Conservation (phyloP, 2,113 vertebrate species). For the Lethenteron reissneri region DNA sequence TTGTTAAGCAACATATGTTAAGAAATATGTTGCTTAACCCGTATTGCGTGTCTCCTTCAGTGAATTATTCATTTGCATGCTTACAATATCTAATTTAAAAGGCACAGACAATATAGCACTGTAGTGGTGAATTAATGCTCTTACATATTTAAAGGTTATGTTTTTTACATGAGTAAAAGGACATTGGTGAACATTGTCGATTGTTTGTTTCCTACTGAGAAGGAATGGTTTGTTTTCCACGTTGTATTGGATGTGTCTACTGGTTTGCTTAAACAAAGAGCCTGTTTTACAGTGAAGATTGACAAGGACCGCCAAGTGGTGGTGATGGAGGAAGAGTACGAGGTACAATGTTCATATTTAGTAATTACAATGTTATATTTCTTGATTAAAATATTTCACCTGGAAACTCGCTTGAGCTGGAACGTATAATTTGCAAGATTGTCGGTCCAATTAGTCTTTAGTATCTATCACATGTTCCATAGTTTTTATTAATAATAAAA, state of each 20-base stretch:
- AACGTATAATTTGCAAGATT: no score
- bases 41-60: no score
- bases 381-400: background rate
- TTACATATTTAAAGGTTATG: no score
- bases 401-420: background rate
- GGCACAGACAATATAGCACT: no score
- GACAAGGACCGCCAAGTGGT: constrained; percentile 76
- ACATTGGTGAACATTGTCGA: no score
- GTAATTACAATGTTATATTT: background rate
- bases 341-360: constrained; percentile 30
- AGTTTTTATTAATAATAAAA: background rate
- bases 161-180: no score
- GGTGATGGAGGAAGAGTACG: constrained; percentile 72
- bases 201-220: background rate
- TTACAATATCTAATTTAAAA: no score
- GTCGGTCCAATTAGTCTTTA: background rate
- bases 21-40: no score
- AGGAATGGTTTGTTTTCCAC: background rate
- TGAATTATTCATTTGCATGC: no score
- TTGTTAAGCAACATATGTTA: no score
- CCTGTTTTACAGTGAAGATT: constrained; percentile 55
- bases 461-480: background rate
- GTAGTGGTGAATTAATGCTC: no score
- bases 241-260: constrained; percentile 13
- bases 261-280: no score